Base-by-base conservation (phyloP, 2,113 vertebrate genomes). In the Spilogale gracilis region DNA sequence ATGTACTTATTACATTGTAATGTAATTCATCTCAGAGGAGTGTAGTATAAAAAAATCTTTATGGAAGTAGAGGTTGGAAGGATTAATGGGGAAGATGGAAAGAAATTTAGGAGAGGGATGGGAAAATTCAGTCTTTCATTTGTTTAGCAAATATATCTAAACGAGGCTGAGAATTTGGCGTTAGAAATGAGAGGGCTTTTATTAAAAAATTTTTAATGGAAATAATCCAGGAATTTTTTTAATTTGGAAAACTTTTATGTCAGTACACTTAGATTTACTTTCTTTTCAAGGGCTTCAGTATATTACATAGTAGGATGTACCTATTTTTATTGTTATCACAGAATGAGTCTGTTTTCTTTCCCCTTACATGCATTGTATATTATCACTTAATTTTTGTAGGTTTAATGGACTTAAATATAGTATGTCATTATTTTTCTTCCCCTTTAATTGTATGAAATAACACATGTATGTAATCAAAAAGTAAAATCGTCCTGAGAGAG, bases 151-250 rank as follows among this genome's bases (percentile, higher is more conserved):
- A 58, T 96, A 90, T 65, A 38, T 94, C 16, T 94, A 89, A 88
- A 93, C 89, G 85, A 79, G 50, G 38, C 17, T 71, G 27, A 58
- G 94, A 91, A 84, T 95, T 88, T 84, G 87, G 43, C 48, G 61
- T 91, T 80, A 86, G 50, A 43, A 8, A 52, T 17, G 17, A 96
- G 82, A 87, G n/a, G 12, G 58, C 71, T 94, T 80, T 94, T 48
- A 65, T 94, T 94, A 82, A 74, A 86, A 2, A 1, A 25, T 71
- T 91, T 84, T 65, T 95, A 50, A 60, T 6, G 84, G 74, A 94
- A 97, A 67, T 85, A 96, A 90, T 48, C 23, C 13, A 69, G 27
- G 43, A 81, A 96, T 94, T 50, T 95, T 94, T 45, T 93, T 82
- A 48, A 14, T 67, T 94, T 84, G 67, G 60, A 69, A 86, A 95